phyloP scores from a whole-genome alignment of 2,888 invertebrate species.

The Drosophila quinaria region DNA sequence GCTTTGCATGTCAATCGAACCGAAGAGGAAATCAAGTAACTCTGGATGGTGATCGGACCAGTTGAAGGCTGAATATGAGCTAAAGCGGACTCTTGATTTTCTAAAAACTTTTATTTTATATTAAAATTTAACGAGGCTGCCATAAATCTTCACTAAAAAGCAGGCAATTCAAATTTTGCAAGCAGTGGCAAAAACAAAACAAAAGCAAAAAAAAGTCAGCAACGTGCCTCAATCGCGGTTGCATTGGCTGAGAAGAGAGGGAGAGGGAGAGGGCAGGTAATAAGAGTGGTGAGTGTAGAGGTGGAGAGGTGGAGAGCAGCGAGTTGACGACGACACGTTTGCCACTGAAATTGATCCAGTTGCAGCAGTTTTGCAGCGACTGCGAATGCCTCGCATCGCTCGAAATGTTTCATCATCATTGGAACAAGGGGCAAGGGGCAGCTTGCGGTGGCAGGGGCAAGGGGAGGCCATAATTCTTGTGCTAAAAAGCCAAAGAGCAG shows the following conservation, averaged over 20 bases:
- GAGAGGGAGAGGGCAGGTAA: neutral
- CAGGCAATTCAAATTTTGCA: constrained; percentile 84
- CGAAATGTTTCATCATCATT: constrained; percentile 82
- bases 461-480: constrained; percentile 80
- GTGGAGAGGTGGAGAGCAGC: constrained; percentile 9
- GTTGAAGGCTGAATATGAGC: neutral
- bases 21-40: constrained; percentile 12
- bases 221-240: constrained; percentile 31
- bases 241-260: constrained; percentile 11
- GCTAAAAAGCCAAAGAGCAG: constrained; percentile 70
- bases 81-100: constrained; percentile 13
- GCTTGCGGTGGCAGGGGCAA: constrained; percentile 14
- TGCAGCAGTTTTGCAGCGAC: constrained; percentile 68
- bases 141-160: constrained; percentile 84
- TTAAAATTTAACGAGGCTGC: constrained; percentile 85
- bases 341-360: constrained; percentile 84
- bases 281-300: neutral
- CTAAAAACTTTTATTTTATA: constrained; percentile 78
- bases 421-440: constrained; percentile 28
- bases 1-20: constrained; percentile 78
- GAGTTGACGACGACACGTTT: constrained; percentile 69
- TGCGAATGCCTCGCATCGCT: constrained; percentile 73
- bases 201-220: constrained; percentile 35
- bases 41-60: neutral
- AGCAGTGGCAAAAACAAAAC: constrained; percentile 33